phyloP scores from a whole-genome alignment of 2,797 vertebrate genomes.

The Rhynchotus rufescens region DNA sequence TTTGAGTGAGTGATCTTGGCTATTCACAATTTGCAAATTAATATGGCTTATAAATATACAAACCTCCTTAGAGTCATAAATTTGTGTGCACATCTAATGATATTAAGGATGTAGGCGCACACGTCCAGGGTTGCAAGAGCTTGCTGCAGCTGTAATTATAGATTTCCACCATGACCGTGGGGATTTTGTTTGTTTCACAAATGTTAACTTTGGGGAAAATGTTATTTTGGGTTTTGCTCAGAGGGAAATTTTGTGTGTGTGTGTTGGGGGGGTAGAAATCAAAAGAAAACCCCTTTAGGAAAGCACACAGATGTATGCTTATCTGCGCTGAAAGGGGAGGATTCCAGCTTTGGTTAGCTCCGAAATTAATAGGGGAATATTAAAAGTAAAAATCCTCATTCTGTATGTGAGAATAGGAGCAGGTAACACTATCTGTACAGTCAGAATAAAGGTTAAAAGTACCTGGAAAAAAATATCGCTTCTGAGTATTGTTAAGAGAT shows the following conservation, averaged over 20 bases:
- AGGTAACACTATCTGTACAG: background rate
- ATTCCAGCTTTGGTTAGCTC: background rate
- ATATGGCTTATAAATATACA: conserved; percentile 24
- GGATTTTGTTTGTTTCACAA: conserved; percentile 1
- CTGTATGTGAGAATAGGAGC: background rate
- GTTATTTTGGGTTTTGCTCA: conserved; percentile 40
- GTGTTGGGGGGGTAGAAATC: background rate
- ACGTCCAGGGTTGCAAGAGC: background rate
- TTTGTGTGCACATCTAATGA: background rate
- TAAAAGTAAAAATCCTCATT: background rate
- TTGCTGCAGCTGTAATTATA: background rate
- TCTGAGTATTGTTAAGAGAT: background rate
- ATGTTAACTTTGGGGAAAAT: conserved; percentile 54
- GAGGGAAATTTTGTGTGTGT: conserved; percentile 9
- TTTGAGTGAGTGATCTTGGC: background rate
- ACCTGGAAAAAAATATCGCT: background rate
- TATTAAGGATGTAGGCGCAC: rapidly evolving
- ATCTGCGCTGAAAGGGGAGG: background rate
- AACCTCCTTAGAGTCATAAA: conserved; percentile 34
- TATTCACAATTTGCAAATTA: conserved; percentile 37
- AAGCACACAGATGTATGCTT: background rate
- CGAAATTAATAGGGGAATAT: background rate
- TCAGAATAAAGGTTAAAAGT: background rate
- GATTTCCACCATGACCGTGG: background rate
- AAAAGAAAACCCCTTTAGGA: conserved; percentile 37